Conservation (phyloP, 2,113 vertebrate species). For the Neomonachus schauinslandi region DNA sequence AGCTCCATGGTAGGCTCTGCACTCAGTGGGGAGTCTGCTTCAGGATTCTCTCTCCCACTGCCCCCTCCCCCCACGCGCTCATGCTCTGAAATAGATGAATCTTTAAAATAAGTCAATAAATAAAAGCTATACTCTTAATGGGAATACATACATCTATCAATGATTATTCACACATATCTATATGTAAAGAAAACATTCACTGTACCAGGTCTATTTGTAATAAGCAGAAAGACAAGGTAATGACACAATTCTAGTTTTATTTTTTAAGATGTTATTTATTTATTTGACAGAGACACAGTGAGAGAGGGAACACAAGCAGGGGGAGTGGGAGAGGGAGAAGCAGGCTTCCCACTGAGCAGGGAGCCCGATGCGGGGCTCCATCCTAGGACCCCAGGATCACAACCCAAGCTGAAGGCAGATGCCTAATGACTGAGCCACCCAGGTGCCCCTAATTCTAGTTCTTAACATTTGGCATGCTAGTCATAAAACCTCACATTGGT, state of each 20-base stretch:
- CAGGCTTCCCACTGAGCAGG: too few species aligned
- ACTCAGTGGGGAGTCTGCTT: neutral
- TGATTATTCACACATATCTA: neutral
- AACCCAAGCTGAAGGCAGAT: too few species aligned
- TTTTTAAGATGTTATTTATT: too few species aligned
- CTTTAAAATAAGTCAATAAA: neutral
- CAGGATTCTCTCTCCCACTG: neutral
- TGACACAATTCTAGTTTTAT: neutral
- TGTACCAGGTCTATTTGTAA: neutral
- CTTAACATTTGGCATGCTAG: neutral
- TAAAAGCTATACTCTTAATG: neutral
- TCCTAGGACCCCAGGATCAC: too few species aligned
- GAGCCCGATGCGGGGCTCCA: too few species aligned
- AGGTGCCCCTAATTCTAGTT: neutral
- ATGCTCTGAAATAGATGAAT: neutral
- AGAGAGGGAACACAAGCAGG: too few species aligned
- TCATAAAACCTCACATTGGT: neutral
- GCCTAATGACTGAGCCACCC: too few species aligned
- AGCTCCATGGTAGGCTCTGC: neutral
- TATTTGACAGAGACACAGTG: too few species aligned
- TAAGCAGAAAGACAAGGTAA: neutral
- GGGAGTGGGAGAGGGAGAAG: too few species aligned
- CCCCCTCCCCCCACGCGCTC: neutral
- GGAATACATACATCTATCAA: neutral
- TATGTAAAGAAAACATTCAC: neutral